Conservation (phyloP, 2,888 invertebrate species). For the Agrochola litura region DNA sequence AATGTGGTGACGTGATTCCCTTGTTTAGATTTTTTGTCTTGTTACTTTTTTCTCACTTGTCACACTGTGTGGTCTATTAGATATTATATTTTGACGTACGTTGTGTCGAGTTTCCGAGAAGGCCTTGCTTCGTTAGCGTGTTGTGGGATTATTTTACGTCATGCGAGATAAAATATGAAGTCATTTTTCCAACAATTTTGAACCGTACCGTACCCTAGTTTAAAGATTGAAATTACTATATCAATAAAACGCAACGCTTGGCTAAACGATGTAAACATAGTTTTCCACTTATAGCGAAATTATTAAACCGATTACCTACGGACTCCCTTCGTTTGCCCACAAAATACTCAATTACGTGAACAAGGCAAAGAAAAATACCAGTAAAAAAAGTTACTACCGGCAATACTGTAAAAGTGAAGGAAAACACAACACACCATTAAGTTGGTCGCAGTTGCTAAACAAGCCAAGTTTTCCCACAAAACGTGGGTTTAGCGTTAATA, state of each 20-base stretch:
- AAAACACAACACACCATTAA: slow-evolving; percentile 81
- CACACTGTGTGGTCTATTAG: slow-evolving; percentile 82
- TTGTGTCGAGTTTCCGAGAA: slow-evolving; percentile 69
- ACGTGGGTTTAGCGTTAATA: slow-evolving; percentile 84
- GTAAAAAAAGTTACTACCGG: slow-evolving; percentile 70
- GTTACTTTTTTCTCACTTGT: slow-evolving; percentile 74
- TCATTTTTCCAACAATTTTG: slow-evolving; percentile 57
- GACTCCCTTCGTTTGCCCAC: slow-evolving; percentile 81
- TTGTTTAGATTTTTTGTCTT: slow-evolving; percentile 79
- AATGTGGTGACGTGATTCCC: slow-evolving; percentile 85
- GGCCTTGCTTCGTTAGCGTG: slow-evolving; percentile 60
- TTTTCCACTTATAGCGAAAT: slow-evolving; percentile 79
- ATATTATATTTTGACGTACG: slow-evolving; percentile 69
- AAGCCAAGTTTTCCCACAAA: slow-evolving; percentile 87
- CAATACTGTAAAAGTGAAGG: slow-evolving; percentile 79
- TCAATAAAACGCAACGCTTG: slow-evolving; percentile 70
- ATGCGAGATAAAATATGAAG: slow-evolving; percentile 71
- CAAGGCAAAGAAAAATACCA: slow-evolving; percentile 80
- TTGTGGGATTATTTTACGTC: slow-evolving; percentile 69
- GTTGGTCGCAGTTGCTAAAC: slow-evolving; percentile 84
- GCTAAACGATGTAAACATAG: slow-evolving; percentile 58
- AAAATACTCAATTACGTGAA: slow-evolving; percentile 86
- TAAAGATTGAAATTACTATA: slow-evolving; percentile 47
- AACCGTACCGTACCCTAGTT: slow-evolving; percentile 21
- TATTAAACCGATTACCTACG: slow-evolving; percentile 78